Conservation (phyloP, 2,888 invertebrate genomes). For the Uloborus plumipes region DNA sequence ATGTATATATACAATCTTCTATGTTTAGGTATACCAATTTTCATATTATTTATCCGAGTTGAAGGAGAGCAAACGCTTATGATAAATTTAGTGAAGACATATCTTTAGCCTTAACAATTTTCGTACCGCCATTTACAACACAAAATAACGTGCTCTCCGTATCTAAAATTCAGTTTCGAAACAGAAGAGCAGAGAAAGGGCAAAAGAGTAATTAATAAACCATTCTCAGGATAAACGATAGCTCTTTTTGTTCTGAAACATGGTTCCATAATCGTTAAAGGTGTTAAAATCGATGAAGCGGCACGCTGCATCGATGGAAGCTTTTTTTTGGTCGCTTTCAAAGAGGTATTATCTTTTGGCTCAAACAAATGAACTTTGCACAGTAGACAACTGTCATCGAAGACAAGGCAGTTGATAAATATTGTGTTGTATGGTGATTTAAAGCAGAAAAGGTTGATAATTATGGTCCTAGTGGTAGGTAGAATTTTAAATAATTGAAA, state of each 20-base stretch:
- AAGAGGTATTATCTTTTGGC: conserved; percentile 12
- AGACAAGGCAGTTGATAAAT: conserved; percentile 40
- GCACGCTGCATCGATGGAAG: conserved; percentile 20
- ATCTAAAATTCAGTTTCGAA: conserved; percentile 6
- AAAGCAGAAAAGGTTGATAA: conserved; percentile 42
- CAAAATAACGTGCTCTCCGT: background rate
- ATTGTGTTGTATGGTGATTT: conserved; percentile 45
- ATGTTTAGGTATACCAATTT: too few relatives aligned
- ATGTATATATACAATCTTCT: too few relatives aligned
- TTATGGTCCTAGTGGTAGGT: conserved; percentile 34
- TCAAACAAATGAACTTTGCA: conserved; percentile 48
- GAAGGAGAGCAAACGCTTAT: too few relatives aligned
- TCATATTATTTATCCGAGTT: too few relatives aligned
- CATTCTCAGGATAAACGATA: conserved; percentile 23
- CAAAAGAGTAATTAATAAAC: conserved; percentile 61
- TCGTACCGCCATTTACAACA: background rate
- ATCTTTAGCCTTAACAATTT: too few relatives aligned
- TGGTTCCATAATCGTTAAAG: conserved; percentile 39
- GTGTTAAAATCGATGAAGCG: conserved; percentile 57
- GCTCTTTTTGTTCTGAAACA: too few relatives aligned
- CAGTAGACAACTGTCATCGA: conserved; percentile 39
- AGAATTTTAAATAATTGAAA: too few relatives aligned
- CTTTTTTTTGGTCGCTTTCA: conserved; percentile 42
- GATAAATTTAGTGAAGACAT: too few relatives aligned
- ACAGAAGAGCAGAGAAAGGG: conserved; percentile 26